Evolutionary conservation across 2,888 invertebrate species (phyloP), one percentile per base, ranked within the genome.

Genomic region (Agrilus cyanescens): DNA sequence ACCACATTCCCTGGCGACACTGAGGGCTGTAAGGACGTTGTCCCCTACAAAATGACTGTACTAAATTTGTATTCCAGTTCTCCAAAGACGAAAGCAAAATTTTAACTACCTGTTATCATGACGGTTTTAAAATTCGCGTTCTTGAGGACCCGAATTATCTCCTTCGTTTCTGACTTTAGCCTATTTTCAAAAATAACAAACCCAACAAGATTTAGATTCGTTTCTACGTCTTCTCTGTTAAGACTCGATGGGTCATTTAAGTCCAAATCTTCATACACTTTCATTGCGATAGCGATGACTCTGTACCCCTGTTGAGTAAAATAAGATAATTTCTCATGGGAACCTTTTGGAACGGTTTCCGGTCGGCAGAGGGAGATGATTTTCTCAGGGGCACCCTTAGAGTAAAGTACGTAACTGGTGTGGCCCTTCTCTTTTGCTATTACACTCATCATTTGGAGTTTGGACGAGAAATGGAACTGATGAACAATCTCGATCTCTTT

Each of bases 361-460:
- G 79, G 74, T 14, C 63, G 65, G 37, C 87, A 91, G 2, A 95
- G 69, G 0, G 82, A 80, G 7, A 77, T 69, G 32, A 96, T 74
- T 80, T 84, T 90, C 68, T 96, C 95, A 0, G 95, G 95, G 1
- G 94, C 87, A 0, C 95, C 95, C 65, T 96, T 95, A 57, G 85
- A 86, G 63, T 82, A 95, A 0, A 89, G 75, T 48, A 84, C 79
- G 54, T 86, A 82, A 41, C 83, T 76, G 25, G 76, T 72, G 8
- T 80, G 82, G 3, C 81, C 81, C 3, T 86, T 65, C 5, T 79
- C 74, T 10, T 85, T 75, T 0, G 81, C 80, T 41, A 91, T 81
- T 1, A 95, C 94, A 12, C 89, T 84, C 78, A 93, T 88, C 2
- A 95, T 72, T 62, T 95, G 94, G 4, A 94, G 71, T 30, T 77